Evolutionary conservation across 2,113 vertebrate species (phyloP).

Genomic region (Xiphorhynchus elegans): DNA sequence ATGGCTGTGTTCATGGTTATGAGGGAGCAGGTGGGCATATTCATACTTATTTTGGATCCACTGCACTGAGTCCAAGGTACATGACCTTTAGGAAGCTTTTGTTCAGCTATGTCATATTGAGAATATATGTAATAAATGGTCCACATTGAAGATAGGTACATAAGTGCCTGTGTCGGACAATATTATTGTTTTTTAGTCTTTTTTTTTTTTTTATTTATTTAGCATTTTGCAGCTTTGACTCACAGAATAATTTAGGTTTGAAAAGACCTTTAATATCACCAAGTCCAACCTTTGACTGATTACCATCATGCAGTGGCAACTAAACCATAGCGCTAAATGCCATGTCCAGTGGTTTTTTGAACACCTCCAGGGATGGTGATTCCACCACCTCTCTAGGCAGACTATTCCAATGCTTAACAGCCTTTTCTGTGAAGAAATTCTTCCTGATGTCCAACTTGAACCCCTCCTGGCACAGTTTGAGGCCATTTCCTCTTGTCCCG

Average conservation of each 20-base stretch:
- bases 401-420: background rate
- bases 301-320: background rate
- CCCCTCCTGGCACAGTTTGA: background rate
- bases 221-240: background rate
- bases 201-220: background rate
- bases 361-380: background rate
- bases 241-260: background rate
- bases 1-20: background rate
- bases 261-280: background rate
- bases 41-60: background rate
- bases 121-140: background rate
- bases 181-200: background rate
- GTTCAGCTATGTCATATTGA: background rate
- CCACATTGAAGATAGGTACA: background rate
- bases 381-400: background rate
- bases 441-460: background rate
- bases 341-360: accelerated
- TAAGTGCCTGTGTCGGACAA: background rate
- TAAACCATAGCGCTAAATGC: background rate
- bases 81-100: background rate
- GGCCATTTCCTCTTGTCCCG: background rate
- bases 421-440: background rate
- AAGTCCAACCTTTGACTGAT: background rate
- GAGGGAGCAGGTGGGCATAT: background rate
- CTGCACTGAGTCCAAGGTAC: background rate